Conservation (phyloP, 2,113 vertebrate genomes). For the Chelonoidis abingdonii region DNA sequence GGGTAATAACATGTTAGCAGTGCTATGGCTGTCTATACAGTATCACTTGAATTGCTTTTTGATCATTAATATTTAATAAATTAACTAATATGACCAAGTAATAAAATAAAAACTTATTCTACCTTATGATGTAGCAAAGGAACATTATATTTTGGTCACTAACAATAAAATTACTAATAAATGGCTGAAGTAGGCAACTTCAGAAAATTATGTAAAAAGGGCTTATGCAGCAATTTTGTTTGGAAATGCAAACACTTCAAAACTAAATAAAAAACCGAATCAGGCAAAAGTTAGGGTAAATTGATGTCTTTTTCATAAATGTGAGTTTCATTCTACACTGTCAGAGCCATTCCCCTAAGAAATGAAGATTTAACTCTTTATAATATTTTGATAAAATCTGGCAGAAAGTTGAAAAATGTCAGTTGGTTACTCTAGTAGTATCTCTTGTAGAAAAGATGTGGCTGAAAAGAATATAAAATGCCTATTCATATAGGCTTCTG, state of each 20-base stretch:
- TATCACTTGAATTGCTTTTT: conserved; percentile 53
- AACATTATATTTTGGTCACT: conserved; percentile 49
- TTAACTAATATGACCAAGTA: conserved; percentile 71
- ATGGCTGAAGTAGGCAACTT: conserved; percentile 16
- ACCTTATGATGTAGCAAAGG: background rate
- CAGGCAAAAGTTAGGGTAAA: background rate
- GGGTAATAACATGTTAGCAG: conserved; percentile 47
- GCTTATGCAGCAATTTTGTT: conserved; percentile 25
- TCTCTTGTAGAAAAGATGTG: background rate
- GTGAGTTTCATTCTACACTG: background rate
- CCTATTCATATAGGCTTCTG: background rate
- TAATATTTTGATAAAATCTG: background rate
- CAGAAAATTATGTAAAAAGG: conserved; percentile 28
- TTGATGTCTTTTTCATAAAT: background rate
- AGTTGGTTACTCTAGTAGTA: background rate
- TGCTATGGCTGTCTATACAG: conserved; percentile 44
- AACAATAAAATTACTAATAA: conserved; percentile 62
- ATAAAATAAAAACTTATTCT: conserved; percentile 60
- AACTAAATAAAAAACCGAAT: conserved; percentile 42
- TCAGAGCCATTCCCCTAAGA: background rate
- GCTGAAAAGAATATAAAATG: background rate
- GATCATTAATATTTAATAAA: conserved; percentile 80
- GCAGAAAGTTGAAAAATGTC: background rate
- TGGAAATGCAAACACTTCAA: conserved; percentile 3
- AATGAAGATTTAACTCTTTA: background rate